These are phyloP conservation scores for Chelonoidis abingdonii DNA, from an alignment of 2,113 vertebrate genomes.

Conservation along the genomic window DNA sequence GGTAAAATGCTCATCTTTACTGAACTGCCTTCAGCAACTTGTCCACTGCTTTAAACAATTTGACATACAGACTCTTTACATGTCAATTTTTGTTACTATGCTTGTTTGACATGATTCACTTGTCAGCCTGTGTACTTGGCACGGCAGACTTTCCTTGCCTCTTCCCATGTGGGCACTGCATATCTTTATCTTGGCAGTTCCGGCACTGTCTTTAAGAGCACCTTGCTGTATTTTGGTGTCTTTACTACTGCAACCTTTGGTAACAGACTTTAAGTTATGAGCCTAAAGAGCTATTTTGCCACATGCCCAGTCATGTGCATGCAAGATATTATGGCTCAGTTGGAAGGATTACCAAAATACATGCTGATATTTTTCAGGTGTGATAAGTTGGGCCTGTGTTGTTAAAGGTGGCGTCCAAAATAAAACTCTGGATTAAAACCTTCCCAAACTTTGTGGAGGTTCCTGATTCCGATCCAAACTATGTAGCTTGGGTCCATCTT, in stretches of 20 bases:
- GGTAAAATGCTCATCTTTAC: conserved; percentile 61
- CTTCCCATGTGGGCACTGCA: conserved; percentile 66
- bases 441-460: neutral
- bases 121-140: conserved; percentile 58
- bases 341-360: neutral
- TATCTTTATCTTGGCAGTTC: conserved; percentile 72
- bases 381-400: neutral
- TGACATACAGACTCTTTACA: conserved; percentile 63
- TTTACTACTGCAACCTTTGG: conserved; percentile 57
- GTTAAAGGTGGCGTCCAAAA: neutral
- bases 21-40: conserved; percentile 55
- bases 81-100: conserved; percentile 72
- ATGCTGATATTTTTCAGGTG: neutral
- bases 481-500: neutral
- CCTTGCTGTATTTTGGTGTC: conserved; percentile 65
- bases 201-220: conserved; percentile 67
- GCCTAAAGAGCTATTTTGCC: conserved; percentile 51
- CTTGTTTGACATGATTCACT: conserved; percentile 73
- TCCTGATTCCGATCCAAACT: neutral
- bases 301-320: neutral
- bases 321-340: neutral
- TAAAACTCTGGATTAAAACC: neutral
- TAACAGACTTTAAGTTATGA: conserved; percentile 49
- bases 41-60: conserved; percentile 63
- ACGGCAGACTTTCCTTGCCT: conserved; percentile 53